Base-by-base conservation (phyloP, 2,113 vertebrate genomes). In the Diadophis punctatus region DNA sequence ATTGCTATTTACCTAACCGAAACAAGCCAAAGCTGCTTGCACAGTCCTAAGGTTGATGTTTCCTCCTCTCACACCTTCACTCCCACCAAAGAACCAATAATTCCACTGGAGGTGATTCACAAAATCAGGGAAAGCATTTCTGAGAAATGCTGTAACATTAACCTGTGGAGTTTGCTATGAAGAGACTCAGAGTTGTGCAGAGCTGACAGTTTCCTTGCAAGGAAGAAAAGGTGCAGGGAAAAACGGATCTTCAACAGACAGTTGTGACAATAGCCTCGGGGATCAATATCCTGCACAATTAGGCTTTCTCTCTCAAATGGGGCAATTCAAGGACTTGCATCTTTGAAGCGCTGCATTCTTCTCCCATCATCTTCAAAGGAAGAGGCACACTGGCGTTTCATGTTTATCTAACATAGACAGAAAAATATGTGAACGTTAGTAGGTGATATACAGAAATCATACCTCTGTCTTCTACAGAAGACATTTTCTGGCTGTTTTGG, bases 241-340 rank as follows among this genome's bases (percentile, higher is more conserved):
- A 95, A 96, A 95, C 94, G 94, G 30, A 23, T 49, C 93, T 93
- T 92, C 96, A 93, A 88, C 95, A 96, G 96, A 97, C 94, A 93
- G 89, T 84, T 86, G 90, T 87, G 63, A 95, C 95, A 95, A 95
- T 93, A 93, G 94, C 92, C 86, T 74, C 88, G 90, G 93, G 96
- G 94, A 95, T 96, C 96, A 96, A 97, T 96, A 96, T 95, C 94
- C 91, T 94, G 95, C 96, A 97, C 96, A 96, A 97, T 97, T 97
- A 97, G 95, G 93, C 95, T 96, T 96, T 97, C 94, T 97, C 95
- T 93, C 97, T 96, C 96, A 95, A 97, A 98, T 97, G 96, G 94
- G 96, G 95, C 94, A 95, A 96, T 97, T 97, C 96, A 97, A 96
- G 95, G 93, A 96, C 10, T 93, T 90, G 91, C 96, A 96, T 95